These are phyloP conservation scores for Cardinalis cardinalis DNA, from an alignment of 2,113 vertebrate species.

Conservation along the genomic window DNA sequence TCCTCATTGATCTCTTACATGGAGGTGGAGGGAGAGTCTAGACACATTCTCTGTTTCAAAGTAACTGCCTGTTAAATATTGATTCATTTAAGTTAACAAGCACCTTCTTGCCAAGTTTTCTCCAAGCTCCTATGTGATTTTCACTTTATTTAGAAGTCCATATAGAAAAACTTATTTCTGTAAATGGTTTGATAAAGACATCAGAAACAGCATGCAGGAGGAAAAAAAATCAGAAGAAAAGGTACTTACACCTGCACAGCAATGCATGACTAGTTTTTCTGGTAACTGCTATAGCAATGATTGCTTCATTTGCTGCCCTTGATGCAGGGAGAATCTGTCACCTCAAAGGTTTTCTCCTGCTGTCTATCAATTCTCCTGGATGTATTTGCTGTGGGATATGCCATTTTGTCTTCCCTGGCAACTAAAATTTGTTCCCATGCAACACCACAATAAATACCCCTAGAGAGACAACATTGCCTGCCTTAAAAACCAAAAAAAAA, in stretches of 20 bases:
- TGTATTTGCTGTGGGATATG: neutral
- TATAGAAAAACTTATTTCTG: neutral
- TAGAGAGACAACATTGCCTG: neutral
- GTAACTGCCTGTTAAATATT: constrained; percentile 2
- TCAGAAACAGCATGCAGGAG: neutral
- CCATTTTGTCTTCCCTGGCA: neutral
- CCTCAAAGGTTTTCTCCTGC: neutral
- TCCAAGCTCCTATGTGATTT: neutral
- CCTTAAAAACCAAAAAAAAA: neutral
- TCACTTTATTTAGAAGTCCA: neutral
- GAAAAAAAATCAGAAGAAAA: neutral
- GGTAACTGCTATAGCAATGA: neutral
- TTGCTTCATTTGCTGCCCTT: constrained; percentile 7
- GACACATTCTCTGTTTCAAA: neutral
- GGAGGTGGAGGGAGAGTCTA: neutral
- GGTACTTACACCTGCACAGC: neutral
- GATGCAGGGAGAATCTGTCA: neutral
- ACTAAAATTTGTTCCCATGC: neutral
- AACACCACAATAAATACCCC: neutral
- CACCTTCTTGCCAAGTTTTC: neutral
- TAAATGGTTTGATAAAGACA: constrained; percentile 1
- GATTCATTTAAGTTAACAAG: constrained; percentile 8
- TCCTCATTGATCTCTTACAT: constrained; percentile 9
- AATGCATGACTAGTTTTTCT: neutral
- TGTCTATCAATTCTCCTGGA: neutral